Base-by-base conservation (phyloP, 2,888 invertebrate genomes). In the Dendrolimus houi region DNA sequence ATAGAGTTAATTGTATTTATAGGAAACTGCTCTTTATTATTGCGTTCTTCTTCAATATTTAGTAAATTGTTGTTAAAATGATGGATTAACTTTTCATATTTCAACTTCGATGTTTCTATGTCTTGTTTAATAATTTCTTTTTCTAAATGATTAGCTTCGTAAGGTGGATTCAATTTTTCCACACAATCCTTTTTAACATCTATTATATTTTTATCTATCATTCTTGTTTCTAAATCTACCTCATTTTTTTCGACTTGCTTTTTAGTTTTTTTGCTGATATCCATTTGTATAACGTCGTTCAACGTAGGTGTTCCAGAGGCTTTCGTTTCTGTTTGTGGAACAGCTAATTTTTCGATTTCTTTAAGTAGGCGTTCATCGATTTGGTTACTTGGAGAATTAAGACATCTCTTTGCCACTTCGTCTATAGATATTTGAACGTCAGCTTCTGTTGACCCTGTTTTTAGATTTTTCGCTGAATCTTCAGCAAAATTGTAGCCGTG, bases 351-450 rank as follows among this genome's bases (percentile, higher is more conserved):
- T 41, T 71, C 65, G 64, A 80, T 72, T 66, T 79, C 79, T 57
- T 67, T 68, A 0, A 77, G 56, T 29, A 80, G 53, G 40, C 63
- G 61, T 55, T 73, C 64, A 42, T 80, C 80, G 41, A 81, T 70
- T 56, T 73, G 59, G 13, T 59, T 59, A 9, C 57, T 54, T 3
- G 75, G 71, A 14, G 66, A 59, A 47, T 73, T 67, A 7, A 77
- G 59, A 58, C 72, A 74, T 9, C 70, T 69, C 57, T 70, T 70
- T 0, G 77, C 76, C 42, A 75, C 52, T 42, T 72, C 71, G 55
- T 77, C 77, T 3, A 67, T 60, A 2, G 55, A 60, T 14, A 8
- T 7, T 8, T 61, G n/a, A 6, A 57, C n/a, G 47, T 59, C 56
- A 13, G 56, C 54, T 52, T 63, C 58, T 41, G 58, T 29, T 29